Evolutionary conservation across 2,113 vertebrate species (phyloP).

Genomic region (Protomyctophum bolini): DNA sequence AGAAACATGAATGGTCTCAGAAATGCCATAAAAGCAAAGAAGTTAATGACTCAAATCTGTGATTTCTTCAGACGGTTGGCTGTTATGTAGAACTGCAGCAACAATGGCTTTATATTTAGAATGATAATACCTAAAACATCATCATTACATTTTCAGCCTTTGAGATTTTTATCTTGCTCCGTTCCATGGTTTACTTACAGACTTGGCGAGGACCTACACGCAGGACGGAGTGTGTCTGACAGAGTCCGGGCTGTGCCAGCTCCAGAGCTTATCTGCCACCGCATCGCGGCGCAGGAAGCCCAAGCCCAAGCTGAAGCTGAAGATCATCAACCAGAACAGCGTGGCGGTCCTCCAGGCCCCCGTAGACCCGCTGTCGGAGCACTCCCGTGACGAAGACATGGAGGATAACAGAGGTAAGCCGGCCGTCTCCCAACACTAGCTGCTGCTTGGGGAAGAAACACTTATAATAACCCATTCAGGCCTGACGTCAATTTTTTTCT

Average conservation of each 20-base stretch:
- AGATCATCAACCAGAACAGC: slow-evolving; percentile 98
- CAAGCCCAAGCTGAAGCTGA: slow-evolving; percentile 96
- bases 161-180: neutral
- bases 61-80: too few species aligned
- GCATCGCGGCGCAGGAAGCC: slow-evolving; percentile 90
- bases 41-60: too few species aligned
- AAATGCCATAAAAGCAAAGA: too few species aligned
- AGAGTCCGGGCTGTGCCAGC: slow-evolving; percentile 93
- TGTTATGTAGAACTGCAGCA: too few species aligned
- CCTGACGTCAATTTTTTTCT: too few species aligned
- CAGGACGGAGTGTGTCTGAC: slow-evolving; percentile 98
- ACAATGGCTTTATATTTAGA: too few species aligned
- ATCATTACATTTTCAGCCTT: too few species aligned
- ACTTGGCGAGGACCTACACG: slow-evolving; percentile 93
- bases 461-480: too few species aligned
- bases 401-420: slow-evolving; percentile 90
- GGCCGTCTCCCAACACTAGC: slow-evolving; percentile 13
- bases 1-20: too few species aligned
- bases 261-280: slow-evolving; percentile 92
- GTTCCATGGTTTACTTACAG: slow-evolving; percentile 66
- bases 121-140: too few species aligned
- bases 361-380: slow-evolving; percentile 88
- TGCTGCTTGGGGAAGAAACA: neutral
- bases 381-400: slow-evolving; percentile 89
- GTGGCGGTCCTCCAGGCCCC: slow-evolving; percentile 97